Percentiles rank a stretch among this genome's conserved stretches.
These are phyloP conservation scores for Pan paniscus DNA, from an alignment of 2,113 vertebrate species.

Conservation along the genomic window DNA sequence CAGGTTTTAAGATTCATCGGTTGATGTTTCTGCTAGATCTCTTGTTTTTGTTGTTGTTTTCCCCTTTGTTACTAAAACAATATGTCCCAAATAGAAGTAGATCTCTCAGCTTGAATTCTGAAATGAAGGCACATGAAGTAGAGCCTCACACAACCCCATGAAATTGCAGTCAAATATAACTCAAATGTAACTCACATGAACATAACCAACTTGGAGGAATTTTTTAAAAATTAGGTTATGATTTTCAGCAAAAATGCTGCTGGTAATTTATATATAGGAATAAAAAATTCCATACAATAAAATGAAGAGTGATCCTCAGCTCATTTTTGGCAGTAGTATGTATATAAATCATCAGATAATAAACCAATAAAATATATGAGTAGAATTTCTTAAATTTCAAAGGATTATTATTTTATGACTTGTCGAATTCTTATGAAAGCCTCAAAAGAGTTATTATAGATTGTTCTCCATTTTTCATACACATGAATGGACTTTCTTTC, in stretches of 20 bases:
- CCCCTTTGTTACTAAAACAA: neutral
- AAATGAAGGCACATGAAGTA: neutral
- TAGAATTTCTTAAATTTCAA: constrained; percentile 9
- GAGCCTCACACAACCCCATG: neutral
- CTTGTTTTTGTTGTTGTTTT: neutral
- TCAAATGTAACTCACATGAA: neutral
- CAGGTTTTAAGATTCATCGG: neutral
- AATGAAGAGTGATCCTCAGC: neutral
- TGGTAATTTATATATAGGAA: neutral
- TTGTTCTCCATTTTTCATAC: constrained; percentile 15
- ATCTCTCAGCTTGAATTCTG: neutral
- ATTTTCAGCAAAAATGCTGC: neutral
- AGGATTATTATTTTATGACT: constrained; percentile 19
- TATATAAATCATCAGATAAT: neutral
- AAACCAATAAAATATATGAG: neutral
- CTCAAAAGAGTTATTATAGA: constrained; percentile 28
- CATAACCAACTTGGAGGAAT: neutral
- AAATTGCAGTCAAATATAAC: neutral
- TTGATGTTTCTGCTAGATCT: neutral
- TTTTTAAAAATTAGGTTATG: neutral
- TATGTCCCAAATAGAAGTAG: neutral
- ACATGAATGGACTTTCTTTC: constrained; percentile 33
- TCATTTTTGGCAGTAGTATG: neutral
- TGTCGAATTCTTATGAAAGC: constrained; percentile 11
- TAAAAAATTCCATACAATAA: neutral